Evolutionary conservation across 1,140 invertebrate genomes (phyloP).

Genomic region (Paraescarpia echinospica): DNA sequence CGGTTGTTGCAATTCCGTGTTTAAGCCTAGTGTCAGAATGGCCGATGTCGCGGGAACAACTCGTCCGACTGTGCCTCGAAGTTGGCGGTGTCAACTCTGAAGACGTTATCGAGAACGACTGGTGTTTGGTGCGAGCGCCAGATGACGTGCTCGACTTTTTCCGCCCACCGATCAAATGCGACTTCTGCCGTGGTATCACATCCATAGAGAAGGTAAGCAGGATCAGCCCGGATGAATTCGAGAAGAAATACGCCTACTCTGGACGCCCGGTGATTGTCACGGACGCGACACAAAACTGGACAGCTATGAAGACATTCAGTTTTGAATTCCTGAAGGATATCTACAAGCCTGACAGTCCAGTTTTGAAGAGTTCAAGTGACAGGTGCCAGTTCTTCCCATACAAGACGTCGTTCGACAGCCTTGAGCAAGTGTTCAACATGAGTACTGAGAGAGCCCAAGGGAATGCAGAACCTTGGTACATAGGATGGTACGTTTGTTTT

Average conservation of each 20-base stretch:
- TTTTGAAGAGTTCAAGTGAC: slow-evolving; percentile 24
- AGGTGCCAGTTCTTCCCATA: slow-evolving; percentile 89
- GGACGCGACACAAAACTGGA: slow-evolving; percentile 77
- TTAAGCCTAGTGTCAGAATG: slow-evolving; percentile 38
- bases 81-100: slow-evolving; percentile 23
- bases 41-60: slow-evolving; percentile 33
- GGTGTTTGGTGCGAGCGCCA: slow-evolving; percentile 62
- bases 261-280: slow-evolving; percentile 77
- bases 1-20: slow-evolving; percentile 29
- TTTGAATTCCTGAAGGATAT: slow-evolving; percentile 75
- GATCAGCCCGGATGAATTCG: slow-evolving; percentile 69
- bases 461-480: slow-evolving; percentile 75
- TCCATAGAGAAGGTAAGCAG: slow-evolving; percentile 66
- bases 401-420: slow-evolving; percentile 75
- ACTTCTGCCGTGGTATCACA: slow-evolving; percentile 69
- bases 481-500: slow-evolving; percentile 78
- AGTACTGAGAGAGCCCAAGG: slow-evolving; percentile 67
- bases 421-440: slow-evolving; percentile 73
- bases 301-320: slow-evolving; percentile 69
- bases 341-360: slow-evolving; percentile 26
- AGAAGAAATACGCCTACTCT: slow-evolving; percentile 70
- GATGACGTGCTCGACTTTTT: slow-evolving; percentile 65
- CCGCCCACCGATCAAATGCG: slow-evolving; percentile 74
- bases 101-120: slow-evolving; percentile 34
- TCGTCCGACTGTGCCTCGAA: slow-evolving; percentile 18